Percentiles rank a stretch among this genome's conserved stretches.
These are phyloP conservation scores for Pseudachorutes palmiensis DNA, from an alignment of 1,140 invertebrate genomes.

Conservation along the genomic window DNA sequence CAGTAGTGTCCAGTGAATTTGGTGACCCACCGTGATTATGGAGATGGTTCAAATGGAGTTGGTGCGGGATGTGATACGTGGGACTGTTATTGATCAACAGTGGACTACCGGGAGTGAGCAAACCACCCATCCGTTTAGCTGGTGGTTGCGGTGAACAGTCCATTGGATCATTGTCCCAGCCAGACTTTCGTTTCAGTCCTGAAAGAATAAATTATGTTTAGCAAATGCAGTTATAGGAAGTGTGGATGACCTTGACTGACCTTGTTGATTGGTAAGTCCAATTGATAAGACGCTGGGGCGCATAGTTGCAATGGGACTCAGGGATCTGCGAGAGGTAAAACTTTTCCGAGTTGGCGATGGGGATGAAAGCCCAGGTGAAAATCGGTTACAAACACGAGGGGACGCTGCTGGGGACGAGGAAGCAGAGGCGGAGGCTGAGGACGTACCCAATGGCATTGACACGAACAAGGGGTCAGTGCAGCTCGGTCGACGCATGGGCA, in stretches of 20 bases:
- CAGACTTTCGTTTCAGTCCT: constrained; percentile 35
- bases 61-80: constrained; percentile 2
- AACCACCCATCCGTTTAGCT: constrained; percentile 27
- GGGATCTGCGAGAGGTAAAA: constrained; percentile 41
- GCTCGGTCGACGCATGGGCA: constrained; percentile 27
- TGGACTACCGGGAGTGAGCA: constrained; percentile 20
- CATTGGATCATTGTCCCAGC: constrained; percentile 24
- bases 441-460: constrained; percentile 26
- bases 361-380: constrained; percentile 34
- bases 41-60: constrained; percentile 14
- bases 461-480: constrained; percentile 35
- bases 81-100: background rate
- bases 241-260: constrained; percentile 2
- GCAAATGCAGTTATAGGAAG: background rate
- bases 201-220: background rate
- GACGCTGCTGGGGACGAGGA: constrained; percentile 38
- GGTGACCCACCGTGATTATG: constrained; percentile 28
- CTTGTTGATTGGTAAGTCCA: constrained; percentile 14
- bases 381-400: constrained; percentile 28
- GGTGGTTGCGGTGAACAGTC: constrained; percentile 36
- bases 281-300: constrained; percentile 37
- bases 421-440: constrained; percentile 31
- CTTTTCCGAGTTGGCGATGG: constrained; percentile 45
- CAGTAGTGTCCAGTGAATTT: constrained; percentile 33
- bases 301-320: constrained; percentile 42